A percentile compares a stretch with the other conserved stretches of the same genome.
phyloP scores from a whole-genome alignment of 2,797 vertebrate species.

The Gambelia wislizenii region DNA sequence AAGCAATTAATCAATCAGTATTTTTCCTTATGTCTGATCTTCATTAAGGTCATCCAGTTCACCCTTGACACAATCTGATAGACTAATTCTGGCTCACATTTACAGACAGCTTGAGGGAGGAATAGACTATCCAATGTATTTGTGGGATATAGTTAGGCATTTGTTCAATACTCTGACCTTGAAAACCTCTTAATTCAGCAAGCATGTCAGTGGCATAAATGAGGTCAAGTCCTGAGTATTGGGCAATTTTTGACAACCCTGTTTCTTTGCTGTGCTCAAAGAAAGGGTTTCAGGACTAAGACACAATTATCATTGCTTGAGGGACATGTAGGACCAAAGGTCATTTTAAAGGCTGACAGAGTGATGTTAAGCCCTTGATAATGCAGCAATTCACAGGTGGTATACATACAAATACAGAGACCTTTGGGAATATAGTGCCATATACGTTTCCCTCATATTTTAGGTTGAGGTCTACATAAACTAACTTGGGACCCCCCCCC shows the following conservation, averaged over 20 bases:
- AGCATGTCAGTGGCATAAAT: slow-evolving; percentile 29
- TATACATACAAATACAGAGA: slow-evolving; percentile 12
- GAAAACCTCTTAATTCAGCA: slow-evolving; percentile 49
- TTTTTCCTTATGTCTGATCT: slow-evolving; percentile 42
- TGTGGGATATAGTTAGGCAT: neutral
- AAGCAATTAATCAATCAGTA: slow-evolving; percentile 53
- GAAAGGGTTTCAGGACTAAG: slow-evolving; percentile 27
- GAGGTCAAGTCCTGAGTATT: neutral
- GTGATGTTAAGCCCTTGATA: slow-evolving; percentile 9
- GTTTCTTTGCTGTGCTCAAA: slow-evolving; percentile 23
- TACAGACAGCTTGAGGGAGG: neutral
- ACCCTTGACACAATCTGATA: neutral
- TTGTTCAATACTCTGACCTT: slow-evolving; percentile 67
- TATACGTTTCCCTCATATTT: neutral
- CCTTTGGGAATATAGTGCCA: neutral
- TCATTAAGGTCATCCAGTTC: slow-evolving; percentile 36
- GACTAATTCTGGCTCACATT: neutral
- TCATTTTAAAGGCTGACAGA: neutral
- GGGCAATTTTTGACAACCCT: neutral
- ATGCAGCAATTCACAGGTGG: neutral
- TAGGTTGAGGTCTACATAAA: neutral
- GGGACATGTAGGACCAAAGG: neutral
- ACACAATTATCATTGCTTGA: slow-evolving; percentile 36
- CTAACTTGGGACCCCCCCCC: neutral
- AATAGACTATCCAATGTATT: neutral